These are phyloP conservation scores for Oceanodroma tethys DNA, from an alignment of 2,113 vertebrate genomes.

Conservation along the genomic window DNA sequence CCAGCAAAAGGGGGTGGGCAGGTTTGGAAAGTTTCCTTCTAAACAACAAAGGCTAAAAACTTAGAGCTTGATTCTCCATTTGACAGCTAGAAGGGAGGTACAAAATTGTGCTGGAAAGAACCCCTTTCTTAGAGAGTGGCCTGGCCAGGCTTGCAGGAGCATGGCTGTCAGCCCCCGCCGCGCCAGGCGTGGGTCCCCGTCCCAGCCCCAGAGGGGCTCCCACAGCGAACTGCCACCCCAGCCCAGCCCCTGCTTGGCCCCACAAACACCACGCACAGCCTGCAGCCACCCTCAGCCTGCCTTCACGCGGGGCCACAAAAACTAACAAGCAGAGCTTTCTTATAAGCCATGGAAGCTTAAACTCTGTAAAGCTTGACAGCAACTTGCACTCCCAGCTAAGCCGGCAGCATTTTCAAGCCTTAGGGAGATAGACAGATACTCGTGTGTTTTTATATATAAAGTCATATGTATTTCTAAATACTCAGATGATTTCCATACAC, in stretches of 20 bases:
- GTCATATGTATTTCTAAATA: conserved; percentile 30
- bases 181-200: accelerated
- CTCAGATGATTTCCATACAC: conserved; percentile 26
- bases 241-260: neutral
- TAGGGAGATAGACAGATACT: neutral
- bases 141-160: neutral
- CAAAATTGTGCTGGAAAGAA: neutral
- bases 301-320: neutral
- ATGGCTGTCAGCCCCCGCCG: accelerated
- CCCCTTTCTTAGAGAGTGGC: neutral
- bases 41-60: neutral
- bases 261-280: neutral
- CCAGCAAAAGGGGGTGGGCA: neutral
- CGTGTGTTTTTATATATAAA: neutral
- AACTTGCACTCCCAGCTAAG: neutral
- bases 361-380: neutral
- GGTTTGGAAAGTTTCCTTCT: neutral
- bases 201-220: neutral
- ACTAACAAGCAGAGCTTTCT: neutral
- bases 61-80: neutral
- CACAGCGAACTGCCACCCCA: neutral
- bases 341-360: neutral
- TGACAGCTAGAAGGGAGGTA: neutral
- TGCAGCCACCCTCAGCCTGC: neutral
- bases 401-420: conserved; percentile 26